A percentile compares a stretch with the other conserved stretches of the same genome.
phyloP scores from a whole-genome alignment of 2,113 vertebrate species.

The Aythya baeri region DNA sequence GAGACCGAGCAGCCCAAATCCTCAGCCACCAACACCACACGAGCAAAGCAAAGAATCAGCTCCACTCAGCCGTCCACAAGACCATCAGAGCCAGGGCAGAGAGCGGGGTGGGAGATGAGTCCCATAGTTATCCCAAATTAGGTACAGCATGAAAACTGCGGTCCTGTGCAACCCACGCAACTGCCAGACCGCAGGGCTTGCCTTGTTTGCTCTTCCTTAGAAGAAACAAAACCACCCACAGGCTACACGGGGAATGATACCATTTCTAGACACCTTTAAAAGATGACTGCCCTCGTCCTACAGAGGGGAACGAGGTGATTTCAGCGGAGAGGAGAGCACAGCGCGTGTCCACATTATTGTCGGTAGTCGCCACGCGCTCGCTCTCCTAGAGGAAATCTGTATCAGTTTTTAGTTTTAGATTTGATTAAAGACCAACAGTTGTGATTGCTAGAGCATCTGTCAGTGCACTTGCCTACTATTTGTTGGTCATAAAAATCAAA shows the following conservation, averaged over 20 bases:
- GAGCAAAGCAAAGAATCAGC: neutral
- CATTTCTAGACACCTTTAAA: neutral
- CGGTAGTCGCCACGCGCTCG: rapidly evolving
- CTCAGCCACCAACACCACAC: neutral
- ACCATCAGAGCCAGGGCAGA: neutral
- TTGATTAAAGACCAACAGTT: neutral
- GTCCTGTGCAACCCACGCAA: neutral
- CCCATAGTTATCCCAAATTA: neutral
- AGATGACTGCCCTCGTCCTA: neutral
- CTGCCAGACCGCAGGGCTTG: neutral
- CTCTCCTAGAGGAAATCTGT: neutral
- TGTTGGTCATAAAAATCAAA: slow-evolving; percentile 24
- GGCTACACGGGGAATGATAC: neutral
- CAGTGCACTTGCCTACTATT: neutral
- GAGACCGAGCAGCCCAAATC: neutral
- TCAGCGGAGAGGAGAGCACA: neutral
- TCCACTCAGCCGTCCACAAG: neutral
- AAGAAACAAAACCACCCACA: neutral
- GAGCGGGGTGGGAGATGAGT: neutral
- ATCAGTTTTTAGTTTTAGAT: neutral
- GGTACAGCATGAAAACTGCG: neutral
- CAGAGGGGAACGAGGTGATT: neutral
- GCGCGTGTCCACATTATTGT: rapidly evolving
- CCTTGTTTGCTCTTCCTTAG: neutral
- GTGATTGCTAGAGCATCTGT: neutral